Evolutionary conservation across 1,140 invertebrate genomes (phyloP).

Genomic region (Kradibia gibbosae): DNA sequence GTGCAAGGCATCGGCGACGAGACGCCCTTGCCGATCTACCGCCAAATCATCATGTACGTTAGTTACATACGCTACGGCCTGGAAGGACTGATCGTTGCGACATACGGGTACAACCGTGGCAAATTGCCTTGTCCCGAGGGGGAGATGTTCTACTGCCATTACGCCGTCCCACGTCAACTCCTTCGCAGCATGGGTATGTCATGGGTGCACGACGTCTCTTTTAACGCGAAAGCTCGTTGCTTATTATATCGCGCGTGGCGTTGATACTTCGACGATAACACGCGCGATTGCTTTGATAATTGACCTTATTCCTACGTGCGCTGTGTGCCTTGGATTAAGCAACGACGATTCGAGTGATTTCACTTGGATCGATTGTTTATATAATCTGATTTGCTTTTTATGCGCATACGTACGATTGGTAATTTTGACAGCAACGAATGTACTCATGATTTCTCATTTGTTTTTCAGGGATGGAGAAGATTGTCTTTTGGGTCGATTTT

Average conservation of each 20-base stretch:
- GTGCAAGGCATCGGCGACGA: constrained; percentile 83
- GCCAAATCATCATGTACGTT: constrained; percentile 83
- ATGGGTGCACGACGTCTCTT: too few species aligned
- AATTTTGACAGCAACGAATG: too few species aligned
- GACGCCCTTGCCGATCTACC: constrained; percentile 77
- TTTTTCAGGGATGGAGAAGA: constrained; percentile 75
- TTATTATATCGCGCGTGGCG: not conserved
- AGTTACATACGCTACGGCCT: constrained; percentile 87
- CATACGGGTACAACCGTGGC: constrained; percentile 83
- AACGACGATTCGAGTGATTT: too few species aligned
- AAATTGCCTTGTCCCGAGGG: constrained; percentile 78
- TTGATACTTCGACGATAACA: too few species aligned
- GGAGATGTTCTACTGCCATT: constrained; percentile 77
- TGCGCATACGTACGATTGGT: too few species aligned
- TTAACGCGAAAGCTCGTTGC: not conserved
- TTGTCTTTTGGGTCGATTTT: constrained; percentile 77
- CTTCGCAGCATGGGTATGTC: constrained; percentile 75
- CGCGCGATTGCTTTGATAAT: too few species aligned
- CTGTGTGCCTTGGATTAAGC: too few species aligned
- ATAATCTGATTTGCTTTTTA: too few species aligned
- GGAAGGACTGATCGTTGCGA: constrained; percentile 83
- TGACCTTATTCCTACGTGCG: too few species aligned
- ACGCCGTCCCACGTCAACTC: constrained; percentile 77
- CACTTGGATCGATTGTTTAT: too few species aligned
- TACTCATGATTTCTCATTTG: too few species aligned